A percentile compares a stretch with the other conserved stretches of the same genome.
phyloP scores from a whole-genome alignment of 2,888 invertebrate genomes.

The Maniola hyperantus region DNA sequence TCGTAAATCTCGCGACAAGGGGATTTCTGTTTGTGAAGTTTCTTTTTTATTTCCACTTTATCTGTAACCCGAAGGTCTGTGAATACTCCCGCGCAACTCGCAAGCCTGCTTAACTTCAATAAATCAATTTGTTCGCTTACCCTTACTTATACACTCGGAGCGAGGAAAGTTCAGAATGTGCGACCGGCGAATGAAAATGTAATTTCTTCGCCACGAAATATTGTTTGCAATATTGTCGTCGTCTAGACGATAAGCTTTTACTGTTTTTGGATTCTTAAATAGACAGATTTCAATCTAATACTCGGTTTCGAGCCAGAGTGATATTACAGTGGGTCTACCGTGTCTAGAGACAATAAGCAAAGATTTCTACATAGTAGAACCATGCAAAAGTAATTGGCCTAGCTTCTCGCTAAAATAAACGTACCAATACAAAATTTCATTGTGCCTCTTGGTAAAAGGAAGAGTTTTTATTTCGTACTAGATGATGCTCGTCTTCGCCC shows the following conservation, averaged over 20 bases:
- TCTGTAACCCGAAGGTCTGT: conserved; percentile 75
- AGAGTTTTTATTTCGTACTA: not conserved
- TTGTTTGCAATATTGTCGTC: conserved; percentile 16
- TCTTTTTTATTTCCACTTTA: conserved; percentile 81
- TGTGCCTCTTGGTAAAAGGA: not conserved
- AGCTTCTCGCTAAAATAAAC: not conserved
- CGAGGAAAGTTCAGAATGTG: conserved; percentile 63
- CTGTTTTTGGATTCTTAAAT: conserved; percentile 19
- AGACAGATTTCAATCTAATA: conserved; percentile 8
- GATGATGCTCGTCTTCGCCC: too few relatives aligned
- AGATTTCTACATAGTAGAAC: not conserved
- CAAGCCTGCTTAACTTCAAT: conserved; percentile 78
- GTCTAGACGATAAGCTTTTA: conserved; percentile 14
- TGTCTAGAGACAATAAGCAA: not conserved
- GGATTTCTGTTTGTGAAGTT: conserved; percentile 82
- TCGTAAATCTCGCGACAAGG: conserved; percentile 81
- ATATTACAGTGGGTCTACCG: conserved; percentile 10
- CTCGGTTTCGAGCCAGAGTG: not conserved
- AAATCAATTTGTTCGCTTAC: conserved; percentile 82
- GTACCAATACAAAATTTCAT: not conserved
- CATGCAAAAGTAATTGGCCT: not conserved
- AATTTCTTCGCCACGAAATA: conserved; percentile 42
- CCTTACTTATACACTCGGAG: conserved; percentile 68
- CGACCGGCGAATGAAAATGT: conserved; percentile 64
- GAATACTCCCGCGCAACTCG: conserved; percentile 79